Evolutionary conservation across 2,888 invertebrate genomes (phyloP), one percentile per base, ranked within the genome.

Genomic region (Diogma glabrata): DNA sequence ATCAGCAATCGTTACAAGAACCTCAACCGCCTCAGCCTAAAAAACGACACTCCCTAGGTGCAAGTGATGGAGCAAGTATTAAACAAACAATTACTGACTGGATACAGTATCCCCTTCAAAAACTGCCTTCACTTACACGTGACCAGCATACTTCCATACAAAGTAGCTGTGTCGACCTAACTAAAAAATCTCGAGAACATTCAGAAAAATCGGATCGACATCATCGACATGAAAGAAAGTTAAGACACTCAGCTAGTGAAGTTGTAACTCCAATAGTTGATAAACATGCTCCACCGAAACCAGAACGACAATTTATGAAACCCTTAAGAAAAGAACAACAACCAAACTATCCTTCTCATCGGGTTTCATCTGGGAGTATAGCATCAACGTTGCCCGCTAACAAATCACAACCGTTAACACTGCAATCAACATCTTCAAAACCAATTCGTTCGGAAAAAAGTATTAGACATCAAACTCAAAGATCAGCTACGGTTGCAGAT

Each of bases 401-500:
- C 14, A 43, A 20, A 4, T 9, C 22, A 8, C 6, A 5, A 12
- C 17, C 38, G 9, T 10, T 20, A 1, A 38, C 38, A 12, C 17
- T 20, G 6, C 20, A 20, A 22, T 22, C 22, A 14, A 43, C 2
- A 14, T 14, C 2, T 22, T 8, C 6, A 14, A 63, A 64, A 54
- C 58, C 63, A 43, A 66, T 65, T 53, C 61, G 64, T 4, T 26
- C 26, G 9, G 69, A 69, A 52, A 63, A 69, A 7, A 68, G 69
- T 17, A 61, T 70, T 9, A 67, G 69, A 53, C 67, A 69, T 58
- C 70, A 70, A 56, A 70, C 70, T 23, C 70, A 70, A 51, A 64
- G 70, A 43, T 70, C 70, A 4, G 70, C 70, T 46, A 70, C 70
- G 16, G 68, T 70, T 8, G 64, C 69, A 12, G 70, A 70, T 54